Percentiles rank a stretch among this genome's conserved stretches.
phyloP scores from a whole-genome alignment of 2,797 vertebrate species.

The Trachurus trachurus region DNA sequence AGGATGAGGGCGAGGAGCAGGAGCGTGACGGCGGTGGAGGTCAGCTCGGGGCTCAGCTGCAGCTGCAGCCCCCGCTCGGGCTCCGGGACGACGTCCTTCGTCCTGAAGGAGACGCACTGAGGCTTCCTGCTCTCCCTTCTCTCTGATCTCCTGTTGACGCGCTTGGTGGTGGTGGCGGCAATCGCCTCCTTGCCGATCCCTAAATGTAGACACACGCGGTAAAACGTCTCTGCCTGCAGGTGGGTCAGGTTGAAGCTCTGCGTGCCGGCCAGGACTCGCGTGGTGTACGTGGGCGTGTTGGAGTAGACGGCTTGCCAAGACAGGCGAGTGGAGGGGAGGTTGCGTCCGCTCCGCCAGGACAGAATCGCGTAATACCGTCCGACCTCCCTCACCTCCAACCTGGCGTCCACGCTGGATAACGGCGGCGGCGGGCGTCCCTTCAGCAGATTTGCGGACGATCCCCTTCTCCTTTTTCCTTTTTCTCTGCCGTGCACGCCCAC shows the following conservation, averaged over 20 bases:
- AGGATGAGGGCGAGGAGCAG: constrained; percentile 82
- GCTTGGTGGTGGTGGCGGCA: constrained; percentile 72
- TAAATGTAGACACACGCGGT: constrained; percentile 92
- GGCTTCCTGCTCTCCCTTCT: constrained; percentile 63
- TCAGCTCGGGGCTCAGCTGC: constrained; percentile 75
- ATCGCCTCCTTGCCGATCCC: constrained; percentile 84
- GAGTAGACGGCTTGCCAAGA: constrained; percentile 89
- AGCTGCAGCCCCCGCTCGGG: constrained; percentile 53
- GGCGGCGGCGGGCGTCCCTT: constrained; percentile 58
- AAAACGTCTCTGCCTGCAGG: constrained; percentile 91
- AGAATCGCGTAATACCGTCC: constrained; percentile 89
- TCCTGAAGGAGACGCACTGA: constrained; percentile 90
- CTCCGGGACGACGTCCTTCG: constrained; percentile 85
- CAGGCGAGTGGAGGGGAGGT: constrained; percentile 90
- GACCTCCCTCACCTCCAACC: constrained; percentile 83
- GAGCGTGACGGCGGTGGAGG: constrained; percentile 79
- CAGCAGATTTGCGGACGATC: constrained; percentile 17
- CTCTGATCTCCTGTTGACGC: constrained; percentile 46
- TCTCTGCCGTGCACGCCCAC: constrained; percentile 82
- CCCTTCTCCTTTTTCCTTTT: constrained; percentile 64
- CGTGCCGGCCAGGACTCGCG: constrained; percentile 91
- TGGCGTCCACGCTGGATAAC: constrained; percentile 38
- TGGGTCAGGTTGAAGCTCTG: constrained; percentile 94
- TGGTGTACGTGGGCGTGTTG: constrained; percentile 75
- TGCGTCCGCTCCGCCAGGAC: constrained; percentile 90